Evolutionary conservation across 1,140 invertebrate genomes (phyloP).

Genomic region (Drosophila carrolli): DNA sequence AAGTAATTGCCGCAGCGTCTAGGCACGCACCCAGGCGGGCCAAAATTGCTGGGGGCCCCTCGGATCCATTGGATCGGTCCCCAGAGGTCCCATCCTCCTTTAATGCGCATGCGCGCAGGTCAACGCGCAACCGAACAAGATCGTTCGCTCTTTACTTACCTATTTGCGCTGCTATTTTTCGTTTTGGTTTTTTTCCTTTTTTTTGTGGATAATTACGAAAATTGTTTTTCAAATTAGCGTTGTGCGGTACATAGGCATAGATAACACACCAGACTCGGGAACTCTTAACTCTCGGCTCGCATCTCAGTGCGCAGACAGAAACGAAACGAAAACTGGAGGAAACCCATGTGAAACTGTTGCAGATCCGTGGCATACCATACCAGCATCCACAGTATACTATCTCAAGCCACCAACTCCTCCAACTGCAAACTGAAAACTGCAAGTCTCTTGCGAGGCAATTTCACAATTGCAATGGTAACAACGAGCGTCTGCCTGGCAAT

Average conservation of each 20-base stretch:
- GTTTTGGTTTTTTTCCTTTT: slow-evolving; percentile 23
- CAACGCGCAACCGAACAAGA: slow-evolving; percentile 81
- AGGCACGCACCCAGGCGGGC: slow-evolving; percentile 75
- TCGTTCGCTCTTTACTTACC: slow-evolving; percentile 62
- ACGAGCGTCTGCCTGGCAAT: slow-evolving; percentile 73
- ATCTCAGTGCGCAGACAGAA: slow-evolving; percentile 58
- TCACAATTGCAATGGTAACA: slow-evolving; percentile 82
- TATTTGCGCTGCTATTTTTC: slow-evolving; percentile 29
- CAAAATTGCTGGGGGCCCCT: slow-evolving; percentile 56
- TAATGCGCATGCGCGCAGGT: slow-evolving; percentile 80
- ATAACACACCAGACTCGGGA: slow-evolving; percentile 61
- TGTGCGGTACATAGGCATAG: slow-evolving; percentile 80
- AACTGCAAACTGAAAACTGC: slow-evolving; percentile 21
- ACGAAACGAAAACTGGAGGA: slow-evolving; percentile 19
- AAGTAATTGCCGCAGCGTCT: slow-evolving; percentile 81
- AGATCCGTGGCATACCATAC: slow-evolving; percentile 34
- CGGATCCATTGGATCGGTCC: slow-evolving; percentile 26
- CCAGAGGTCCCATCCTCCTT: slow-evolving; percentile 65
- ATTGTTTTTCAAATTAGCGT: slow-evolving; percentile 84
- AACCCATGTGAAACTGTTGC: slow-evolving; percentile 66
- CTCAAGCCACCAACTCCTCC: slow-evolving; percentile 43
- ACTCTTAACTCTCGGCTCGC: slow-evolving; percentile 72
- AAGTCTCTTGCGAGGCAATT: slow-evolving; percentile 53
- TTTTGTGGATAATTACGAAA: slow-evolving; percentile 83
- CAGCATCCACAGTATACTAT: slow-evolving; percentile 8